Percentiles rank a stretch among this genome's conserved stretches.
Evolutionary conservation across 1,140 invertebrate species (phyloP).

Genomic region (Microplitis mediator): DNA sequence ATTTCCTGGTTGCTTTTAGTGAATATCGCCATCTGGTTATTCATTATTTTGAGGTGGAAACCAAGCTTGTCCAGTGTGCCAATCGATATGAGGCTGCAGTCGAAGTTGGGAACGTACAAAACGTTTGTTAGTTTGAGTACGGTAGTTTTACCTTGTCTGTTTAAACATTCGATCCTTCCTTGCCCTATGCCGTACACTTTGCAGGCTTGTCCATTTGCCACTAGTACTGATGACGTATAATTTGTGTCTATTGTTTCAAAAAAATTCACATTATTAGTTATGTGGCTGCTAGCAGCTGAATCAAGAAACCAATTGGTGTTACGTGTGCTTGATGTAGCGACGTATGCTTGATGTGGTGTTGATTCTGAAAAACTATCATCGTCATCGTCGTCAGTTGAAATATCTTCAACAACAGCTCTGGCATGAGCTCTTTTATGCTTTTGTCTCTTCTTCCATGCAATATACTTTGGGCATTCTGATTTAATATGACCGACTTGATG

Average conservation of each 20-base stretch:
- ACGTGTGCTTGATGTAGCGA: neutral
- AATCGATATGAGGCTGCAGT: neutral
- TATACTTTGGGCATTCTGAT: neutral
- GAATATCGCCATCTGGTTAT: neutral
- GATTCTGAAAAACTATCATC: too few species aligned
- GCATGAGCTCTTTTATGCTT: neutral
- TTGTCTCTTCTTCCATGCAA: neutral
- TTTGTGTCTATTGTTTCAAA: neutral
- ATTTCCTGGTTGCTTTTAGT: too few species aligned
- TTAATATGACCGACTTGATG: neutral
- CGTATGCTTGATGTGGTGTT: neutral
- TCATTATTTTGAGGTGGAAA: neutral
- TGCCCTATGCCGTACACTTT: neutral
- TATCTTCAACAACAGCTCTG: neutral
- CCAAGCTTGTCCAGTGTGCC: neutral
- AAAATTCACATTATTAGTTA: neutral
- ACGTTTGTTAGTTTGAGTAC: neutral
- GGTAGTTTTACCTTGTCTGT: neutral
- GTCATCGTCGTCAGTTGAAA: neutral
- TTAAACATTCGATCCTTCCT: constrained; percentile 1
- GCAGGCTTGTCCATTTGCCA: neutral
- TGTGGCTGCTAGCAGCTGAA: constrained; percentile 4
- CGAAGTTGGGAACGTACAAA: neutral
- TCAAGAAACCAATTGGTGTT: neutral
- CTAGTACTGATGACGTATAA: neutral